These are phyloP conservation scores for Argyrosomus japonicus DNA, from an alignment of 2,113 vertebrate genomes.

Conservation along the genomic window DNA sequence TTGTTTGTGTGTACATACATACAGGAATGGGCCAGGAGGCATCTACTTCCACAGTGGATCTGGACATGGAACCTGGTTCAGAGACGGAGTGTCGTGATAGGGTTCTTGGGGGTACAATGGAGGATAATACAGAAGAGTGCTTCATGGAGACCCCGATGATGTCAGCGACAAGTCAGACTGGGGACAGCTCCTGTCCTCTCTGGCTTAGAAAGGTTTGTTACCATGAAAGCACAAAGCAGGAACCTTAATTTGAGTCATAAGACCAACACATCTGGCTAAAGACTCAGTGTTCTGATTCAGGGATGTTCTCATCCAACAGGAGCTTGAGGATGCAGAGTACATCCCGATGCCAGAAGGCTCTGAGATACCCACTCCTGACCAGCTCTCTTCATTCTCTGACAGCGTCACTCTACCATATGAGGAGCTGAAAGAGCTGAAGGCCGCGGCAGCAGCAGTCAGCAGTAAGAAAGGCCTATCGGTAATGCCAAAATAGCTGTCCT, in stretches of 20 bases:
- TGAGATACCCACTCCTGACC: conserved; percentile 50
- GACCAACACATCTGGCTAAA: neutral
- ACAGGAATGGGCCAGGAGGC: conserved; percentile 88
- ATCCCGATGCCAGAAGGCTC: conserved; percentile 93
- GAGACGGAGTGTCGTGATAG: conserved; percentile 89
- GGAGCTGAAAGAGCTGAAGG: conserved; percentile 91
- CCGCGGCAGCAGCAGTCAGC: conserved; percentile 84
- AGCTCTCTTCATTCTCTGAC: conserved; percentile 67
- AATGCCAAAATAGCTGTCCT: conserved; percentile 26
- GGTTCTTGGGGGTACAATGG: conserved; percentile 93
- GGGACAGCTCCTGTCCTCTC: conserved; percentile 94
- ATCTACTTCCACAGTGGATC: conserved; percentile 85
- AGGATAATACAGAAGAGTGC: conserved; percentile 89
- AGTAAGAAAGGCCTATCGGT: conserved; percentile 75
- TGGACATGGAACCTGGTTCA: conserved; percentile 87
- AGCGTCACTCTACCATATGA: conserved; percentile 84
- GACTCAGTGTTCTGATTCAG: conserved; percentile 17
- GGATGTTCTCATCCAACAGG: conserved; percentile 79
- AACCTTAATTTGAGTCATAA: neutral
- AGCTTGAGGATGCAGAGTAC: conserved; percentile 95
- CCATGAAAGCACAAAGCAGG: neutral
- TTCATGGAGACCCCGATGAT: conserved; percentile 87
- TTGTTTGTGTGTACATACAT: neutral
- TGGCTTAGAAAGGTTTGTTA: conserved; percentile 94
- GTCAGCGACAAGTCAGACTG: conserved; percentile 83